A percentile compares a stretch with the other conserved stretches of the same genome.
phyloP scores from a whole-genome alignment of 2,888 invertebrate species.

The Neoascia interrupta region DNA sequence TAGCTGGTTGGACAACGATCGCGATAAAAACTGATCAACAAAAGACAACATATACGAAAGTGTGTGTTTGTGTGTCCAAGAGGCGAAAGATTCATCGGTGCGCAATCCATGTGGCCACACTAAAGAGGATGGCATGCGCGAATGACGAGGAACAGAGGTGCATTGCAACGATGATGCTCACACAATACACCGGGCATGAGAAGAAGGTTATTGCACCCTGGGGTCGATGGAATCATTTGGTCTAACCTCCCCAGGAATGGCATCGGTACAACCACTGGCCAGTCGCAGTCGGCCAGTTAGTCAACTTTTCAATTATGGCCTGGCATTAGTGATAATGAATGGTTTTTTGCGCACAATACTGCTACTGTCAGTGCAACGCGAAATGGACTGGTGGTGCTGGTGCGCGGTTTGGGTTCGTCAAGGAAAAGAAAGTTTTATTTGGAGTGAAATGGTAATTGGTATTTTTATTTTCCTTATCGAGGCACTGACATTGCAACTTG shows the following conservation, averaged over 20 bases:
- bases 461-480: constrained; percentile 33
- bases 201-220: constrained; percentile 66
- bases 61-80: constrained; percentile 1
- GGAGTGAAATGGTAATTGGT: constrained; percentile 38
- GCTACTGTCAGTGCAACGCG: constrained; percentile 45
- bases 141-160: constrained; percentile 48
- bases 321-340: constrained; percentile 60
- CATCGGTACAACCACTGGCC: not conserved
- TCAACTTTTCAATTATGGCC: constrained; percentile 63
- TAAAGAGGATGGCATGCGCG: constrained; percentile 21
- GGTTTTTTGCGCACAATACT: constrained; percentile 56
- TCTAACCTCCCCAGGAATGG: constrained; percentile 49
- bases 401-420: constrained; percentile 6
- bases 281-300: constrained; percentile 39
- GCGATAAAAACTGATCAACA: constrained; percentile 50
- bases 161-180: too few relatives aligned
- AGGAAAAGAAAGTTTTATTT: constrained; percentile 62
- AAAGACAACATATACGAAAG: constrained; percentile 7
- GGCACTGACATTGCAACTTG: constrained; percentile 33
- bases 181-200: not conserved
- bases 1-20: constrained; percentile 67
- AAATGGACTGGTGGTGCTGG: too few relatives aligned
- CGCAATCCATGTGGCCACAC: constrained; percentile 32
- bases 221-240: constrained; percentile 63
- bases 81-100: not conserved